Base-by-base conservation (phyloP, 2,113 vertebrate genomes). In the Gorilla gorilla region DNA sequence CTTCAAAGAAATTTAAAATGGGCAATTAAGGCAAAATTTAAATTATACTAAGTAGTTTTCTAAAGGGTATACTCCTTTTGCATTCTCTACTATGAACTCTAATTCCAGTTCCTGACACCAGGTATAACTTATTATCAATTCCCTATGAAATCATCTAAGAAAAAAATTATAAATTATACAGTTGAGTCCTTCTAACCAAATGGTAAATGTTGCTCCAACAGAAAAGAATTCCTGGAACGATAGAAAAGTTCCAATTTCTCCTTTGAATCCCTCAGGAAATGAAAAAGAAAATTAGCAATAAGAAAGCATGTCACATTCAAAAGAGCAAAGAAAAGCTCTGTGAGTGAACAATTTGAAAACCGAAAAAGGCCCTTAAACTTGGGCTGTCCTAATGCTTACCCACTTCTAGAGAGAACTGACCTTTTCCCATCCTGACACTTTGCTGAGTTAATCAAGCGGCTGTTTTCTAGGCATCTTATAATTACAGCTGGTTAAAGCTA, bases 391-490 rank as follows among this genome's bases (percentile, higher is more conserved):
- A 59, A 78, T 9, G 45, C 35, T 94, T 75, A 66, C 25, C 97
- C 84, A 27, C 57, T 90, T 82, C 61, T 40, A 18, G 45, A 94
- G 40, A 90, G 78, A 94, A 68, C 18, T 50, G 89, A 97, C 92
- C 94, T 93, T 96, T 87, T 75, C 78, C 55, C 18, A 76, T 55
- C 64, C 84, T 84, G 90, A 76, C 70, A 93, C 87, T 91, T 96
- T 57, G 86, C 70, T 61, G 57, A 96, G 89, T 91, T 97, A 95
- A 97, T 94, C 87, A 98, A 96, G 96, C 89, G 72, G 86, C 79
- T 83, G 43, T 87, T 97, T 93, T 66, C 95, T 68, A 78, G 80
- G 61, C 86, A 94, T 85, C n/a, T 76, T 90, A 55, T 83, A 96
- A 93, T 83, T 68, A 50, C 6, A 57, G 82, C 52, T 27, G 4